Percentiles rank a stretch among this genome's conserved stretches.
Evolutionary conservation across 2,888 invertebrate genomes (phyloP).

Genomic region (Teleiodes luculella): DNA sequence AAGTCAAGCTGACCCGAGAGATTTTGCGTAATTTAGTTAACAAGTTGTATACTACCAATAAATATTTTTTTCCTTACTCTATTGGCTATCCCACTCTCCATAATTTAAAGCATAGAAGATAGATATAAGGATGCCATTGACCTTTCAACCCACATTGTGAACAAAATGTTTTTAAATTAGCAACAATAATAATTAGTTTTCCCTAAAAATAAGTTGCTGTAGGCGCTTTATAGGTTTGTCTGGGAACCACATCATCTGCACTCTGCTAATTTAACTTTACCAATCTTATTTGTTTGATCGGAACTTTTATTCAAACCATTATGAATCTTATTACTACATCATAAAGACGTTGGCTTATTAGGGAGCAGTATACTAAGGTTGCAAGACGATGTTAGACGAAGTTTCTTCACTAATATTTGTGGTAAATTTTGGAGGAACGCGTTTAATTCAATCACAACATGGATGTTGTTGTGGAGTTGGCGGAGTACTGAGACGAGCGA

Average conservation of each 20-base stretch:
- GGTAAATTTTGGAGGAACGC: constrained; percentile 56
- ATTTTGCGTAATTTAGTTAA: too few species aligned
- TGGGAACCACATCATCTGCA: constrained; percentile 56
- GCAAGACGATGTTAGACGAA: constrained; percentile 36
- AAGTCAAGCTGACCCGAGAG: too few species aligned
- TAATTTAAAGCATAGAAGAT: too few species aligned
- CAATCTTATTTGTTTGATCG: constrained; percentile 24
- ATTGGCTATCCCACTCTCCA: too few species aligned
- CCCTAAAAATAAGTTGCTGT: background rate
- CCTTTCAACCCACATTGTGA: too few species aligned
- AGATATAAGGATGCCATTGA: too few species aligned
- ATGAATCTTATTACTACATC: constrained; percentile 26
- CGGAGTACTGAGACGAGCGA: background rate
- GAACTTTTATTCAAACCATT: constrained; percentile 23
- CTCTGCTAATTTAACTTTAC: constrained; percentile 40
- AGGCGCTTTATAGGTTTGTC: constrained; percentile 27
- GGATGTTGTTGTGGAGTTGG: constrained; percentile 19
- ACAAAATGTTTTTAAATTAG: background rate
- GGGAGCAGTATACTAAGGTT: background rate
- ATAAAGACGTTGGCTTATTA: constrained; percentile 25
- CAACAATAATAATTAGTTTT: background rate
- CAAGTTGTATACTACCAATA: too few species aligned
- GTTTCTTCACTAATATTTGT: constrained; percentile 61
- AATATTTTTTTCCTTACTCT: too few species aligned
- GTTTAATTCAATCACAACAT: constrained; percentile 64